Evolutionary conservation across 2,113 vertebrate genomes (phyloP), one percentile per base, ranked within the genome.

Genomic region (Ictidomys tridecemlineatus): DNA sequence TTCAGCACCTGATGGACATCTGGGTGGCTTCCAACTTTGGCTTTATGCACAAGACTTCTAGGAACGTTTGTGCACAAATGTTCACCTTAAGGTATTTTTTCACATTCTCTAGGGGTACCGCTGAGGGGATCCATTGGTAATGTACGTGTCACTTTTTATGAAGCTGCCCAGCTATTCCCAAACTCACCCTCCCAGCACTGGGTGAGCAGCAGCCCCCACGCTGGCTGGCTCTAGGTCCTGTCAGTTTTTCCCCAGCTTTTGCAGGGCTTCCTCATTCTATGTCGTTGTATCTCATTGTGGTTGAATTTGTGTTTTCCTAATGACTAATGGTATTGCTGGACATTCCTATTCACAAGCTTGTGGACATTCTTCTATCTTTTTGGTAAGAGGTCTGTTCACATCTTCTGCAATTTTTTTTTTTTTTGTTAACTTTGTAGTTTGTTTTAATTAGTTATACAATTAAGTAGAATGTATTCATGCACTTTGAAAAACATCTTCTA

Each of bases 171-270:
- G 0, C 39, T 65, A 2, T 30, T 82, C 17, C 20, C 56, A 18
- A 24, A 34, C 24, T 7, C 2, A 11, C n/a, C n/a, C 5, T 5
- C 3, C 8, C 4, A 22, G 16, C 12, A 8, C 11, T 2, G 17
- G 24, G 1, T 0, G 20, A n/a, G 8, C 24, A 7, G 26, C 5
- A 7, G n/a, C 17, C 0, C 0, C 30, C 45, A 10, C 6, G 0
- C 14, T 0, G 3, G 1, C 34, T 13, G 14, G 18, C 17, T 22
- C 5, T 34, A 28, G 42, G 14, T 12, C 5, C 34, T 42, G 28
- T 51, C 28, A 1, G 4, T 61, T 82, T 92, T 30, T 42, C 6
- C 32, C 7, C 28, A 14, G 18, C 30, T 48, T 84, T 30, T 5
- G 45, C 26, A 53, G 32, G 70, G 0, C 8, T 8, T 48, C 13